Conservation (phyloP, 2,888 invertebrate species). For the Dascillus cervinus region DNA sequence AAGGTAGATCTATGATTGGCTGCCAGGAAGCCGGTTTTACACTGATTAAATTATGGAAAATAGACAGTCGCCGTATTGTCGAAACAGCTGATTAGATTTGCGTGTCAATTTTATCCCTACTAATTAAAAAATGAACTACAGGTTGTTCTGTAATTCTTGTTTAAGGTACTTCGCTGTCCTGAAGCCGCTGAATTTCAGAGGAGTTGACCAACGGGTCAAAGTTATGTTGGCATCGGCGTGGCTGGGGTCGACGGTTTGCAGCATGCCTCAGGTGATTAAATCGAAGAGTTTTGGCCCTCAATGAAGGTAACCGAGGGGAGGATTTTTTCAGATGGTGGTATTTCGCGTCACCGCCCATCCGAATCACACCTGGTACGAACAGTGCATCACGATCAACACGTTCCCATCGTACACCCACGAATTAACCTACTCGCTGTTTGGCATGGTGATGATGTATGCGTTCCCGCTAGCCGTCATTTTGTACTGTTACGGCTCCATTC, state of each 20-base stretch:
- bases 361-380: slow-evolving; percentile 72
- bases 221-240: slow-evolving; percentile 74
- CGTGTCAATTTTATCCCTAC: no score
- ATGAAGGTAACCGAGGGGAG: no score
- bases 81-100: no score
- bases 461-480: slow-evolving; percentile 78
- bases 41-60: no score
- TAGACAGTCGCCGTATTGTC: no score
- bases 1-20: no score
- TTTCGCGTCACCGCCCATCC: slow-evolving; percentile 86
- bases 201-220: slow-evolving; percentile 65
- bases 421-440: slow-evolving; percentile 72
- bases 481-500: slow-evolving; percentile 81
- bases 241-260: slow-evolving; percentile 71
- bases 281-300: slow-evolving; percentile 13
- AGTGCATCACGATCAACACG: slow-evolving; percentile 83
- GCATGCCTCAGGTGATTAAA: slow-evolving; percentile 86
- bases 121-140: no score
- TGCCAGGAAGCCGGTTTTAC: no score
- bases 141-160: slow-evolving; percentile 13
- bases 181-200: slow-evolving; percentile 68
- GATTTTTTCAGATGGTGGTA: slow-evolving; percentile 58
- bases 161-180: slow-evolving; percentile 78
- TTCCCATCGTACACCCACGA: slow-evolving; percentile 66
- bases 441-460: slow-evolving; percentile 81